phyloP scores from a whole-genome alignment of 23 tunicate genomes.

The Corella eumyota region DNA sequence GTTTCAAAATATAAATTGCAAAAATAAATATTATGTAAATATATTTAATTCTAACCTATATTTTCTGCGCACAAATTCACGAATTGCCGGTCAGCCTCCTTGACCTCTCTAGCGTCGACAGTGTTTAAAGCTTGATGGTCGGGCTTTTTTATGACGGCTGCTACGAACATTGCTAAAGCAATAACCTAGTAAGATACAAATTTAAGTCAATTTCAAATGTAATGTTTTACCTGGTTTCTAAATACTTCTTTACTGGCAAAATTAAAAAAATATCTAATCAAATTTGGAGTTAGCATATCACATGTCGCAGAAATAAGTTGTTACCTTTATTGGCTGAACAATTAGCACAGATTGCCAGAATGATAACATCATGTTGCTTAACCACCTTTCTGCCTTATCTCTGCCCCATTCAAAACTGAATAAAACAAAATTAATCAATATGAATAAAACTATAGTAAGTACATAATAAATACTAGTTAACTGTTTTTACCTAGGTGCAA shows the following conservation, averaged over 20 bases:
- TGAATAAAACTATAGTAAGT: neutral
- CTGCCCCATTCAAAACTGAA: slow-evolving; percentile 89
- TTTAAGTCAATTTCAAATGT: neutral
- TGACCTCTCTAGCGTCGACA: slow-evolving; percentile 64
- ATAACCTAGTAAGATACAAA: slow-evolving; percentile 70
- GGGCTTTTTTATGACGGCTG: slow-evolving; percentile 69
- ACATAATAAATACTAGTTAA: too few species aligned
- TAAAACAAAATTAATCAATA: neutral
- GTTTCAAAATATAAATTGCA: too few species aligned
- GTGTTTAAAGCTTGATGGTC: slow-evolving; percentile 70
- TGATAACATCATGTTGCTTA: slow-evolving; percentile 83
- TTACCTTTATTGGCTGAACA: slow-evolving; percentile 88
- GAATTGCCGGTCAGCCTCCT: slow-evolving; percentile 73
- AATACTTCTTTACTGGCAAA: too few species aligned
- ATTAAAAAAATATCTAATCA: too few species aligned
- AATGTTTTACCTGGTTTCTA: too few species aligned
- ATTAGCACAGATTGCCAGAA: slow-evolving; percentile 89
- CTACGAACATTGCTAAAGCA: slow-evolving; percentile 67
- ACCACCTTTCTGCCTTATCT: slow-evolving; percentile 87
- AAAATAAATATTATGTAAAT: too few species aligned
- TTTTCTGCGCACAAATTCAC: slow-evolving; percentile 68
- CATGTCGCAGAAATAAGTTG: neutral
- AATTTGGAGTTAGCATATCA: too few species aligned
- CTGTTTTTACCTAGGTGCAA: too few species aligned
- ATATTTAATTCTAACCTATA: slow-evolving; percentile 41